A percentile compares a stretch with the other conserved stretches of the same genome.
These are phyloP conservation scores for Fratercula arctica DNA, from an alignment of 2,797 vertebrate genomes.

Conservation along the genomic window DNA sequence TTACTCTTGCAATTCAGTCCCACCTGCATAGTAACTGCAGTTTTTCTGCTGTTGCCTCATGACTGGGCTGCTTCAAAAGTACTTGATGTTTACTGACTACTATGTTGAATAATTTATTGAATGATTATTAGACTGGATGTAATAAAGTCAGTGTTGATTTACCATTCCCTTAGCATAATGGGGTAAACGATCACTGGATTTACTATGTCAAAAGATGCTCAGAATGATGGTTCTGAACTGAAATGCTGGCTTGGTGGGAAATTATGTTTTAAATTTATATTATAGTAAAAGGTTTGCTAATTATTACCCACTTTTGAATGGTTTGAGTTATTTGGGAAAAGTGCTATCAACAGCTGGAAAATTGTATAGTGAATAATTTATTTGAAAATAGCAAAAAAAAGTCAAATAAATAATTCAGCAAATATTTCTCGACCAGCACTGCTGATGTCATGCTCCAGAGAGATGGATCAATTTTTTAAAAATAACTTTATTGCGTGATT, in stretches of 20 bases:
- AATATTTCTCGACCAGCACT: neutral
- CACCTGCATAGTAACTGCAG: neutral
- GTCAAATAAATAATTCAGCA: conserved; percentile 53
- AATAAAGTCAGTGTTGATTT: conserved; percentile 28
- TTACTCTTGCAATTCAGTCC: neutral
- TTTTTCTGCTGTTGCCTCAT: neutral
- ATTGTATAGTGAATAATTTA: conserved; percentile 19
- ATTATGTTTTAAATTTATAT: neutral
- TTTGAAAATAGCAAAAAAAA: conserved; percentile 8
- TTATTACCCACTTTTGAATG: neutral
- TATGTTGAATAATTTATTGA: conserved; percentile 30
- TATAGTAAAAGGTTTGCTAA: neutral
- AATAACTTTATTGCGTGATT: conserved; percentile 38
- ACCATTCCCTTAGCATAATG: neutral
- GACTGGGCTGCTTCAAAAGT: conserved; percentile 1
- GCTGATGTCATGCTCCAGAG: neutral
- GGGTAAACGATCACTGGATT: neutral
- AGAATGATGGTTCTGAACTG: neutral
- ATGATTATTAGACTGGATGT: neutral
- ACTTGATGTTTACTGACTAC: conserved; percentile 20
- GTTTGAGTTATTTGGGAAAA: neutral
- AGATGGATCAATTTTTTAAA: conserved; percentile 32
- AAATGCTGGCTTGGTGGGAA: neutral
- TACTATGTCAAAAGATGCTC: neutral
- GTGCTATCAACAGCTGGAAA: conserved; percentile 15